Base-by-base conservation (phyloP, 2,888 invertebrate species). In the Lochmaea crataegi region DNA sequence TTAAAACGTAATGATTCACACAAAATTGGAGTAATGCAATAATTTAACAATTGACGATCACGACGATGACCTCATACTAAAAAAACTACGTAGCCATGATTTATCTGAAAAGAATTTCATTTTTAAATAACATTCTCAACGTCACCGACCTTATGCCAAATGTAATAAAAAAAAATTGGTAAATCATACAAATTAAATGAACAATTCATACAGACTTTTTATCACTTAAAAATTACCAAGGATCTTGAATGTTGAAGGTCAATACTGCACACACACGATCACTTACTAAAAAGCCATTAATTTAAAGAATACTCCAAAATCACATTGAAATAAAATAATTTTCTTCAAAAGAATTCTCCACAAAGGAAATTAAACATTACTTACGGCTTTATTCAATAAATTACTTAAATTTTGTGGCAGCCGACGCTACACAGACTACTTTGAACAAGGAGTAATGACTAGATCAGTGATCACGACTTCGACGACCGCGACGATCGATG, bases 401-500 rank as follows among this genome's bases (percentile, higher is more conserved):
- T 81, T 80, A 80, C 76, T 81, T 80, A 83, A 78, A 77, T 79
- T 83, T 80, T 80, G 80, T 82, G 79, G 81, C 82, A 83, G 83
- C 81, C 81, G 82, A 82, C 81, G 82, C 82, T 79, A 79, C 79
- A 79, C 79, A 80, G 81, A 81, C 81, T 78, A 80, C 76, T 80
- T 78, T 73, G 76, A 81, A 82, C 75, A 72, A 72, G 68, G 69
- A 68, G 65, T 66, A 67, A 69, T 38, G 67, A 76, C 75, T 76
- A 76, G 72, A 72, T 73, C 75, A 77, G 67, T 68, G 73, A 86
- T 81, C 85, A 85, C 85, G 86, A 86, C 85, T 85, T 84, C 81
- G 77, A 79, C 82, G 78, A 78, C 75, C 78, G 79, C 80, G 76
- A 74, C 81, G 85, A 86, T 86, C 86, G 84, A 86, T 86, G 84